Base-by-base conservation (phyloP, 2,888 invertebrate species). In the Scaptodrosophila latifasciaeformis region DNA sequence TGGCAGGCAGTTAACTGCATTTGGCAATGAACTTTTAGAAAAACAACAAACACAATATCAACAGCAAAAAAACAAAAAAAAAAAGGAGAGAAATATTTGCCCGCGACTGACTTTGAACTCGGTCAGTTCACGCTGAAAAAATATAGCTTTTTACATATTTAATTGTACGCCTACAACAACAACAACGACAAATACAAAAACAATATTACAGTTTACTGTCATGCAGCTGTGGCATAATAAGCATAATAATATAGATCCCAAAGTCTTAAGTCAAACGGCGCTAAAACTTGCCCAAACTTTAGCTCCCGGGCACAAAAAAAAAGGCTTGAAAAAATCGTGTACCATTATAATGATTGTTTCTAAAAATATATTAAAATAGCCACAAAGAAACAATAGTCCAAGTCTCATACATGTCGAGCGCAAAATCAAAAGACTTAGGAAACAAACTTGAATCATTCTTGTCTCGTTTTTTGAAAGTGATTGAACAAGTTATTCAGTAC, bases 1-100 rank as follows among this genome's bases (percentile, higher is more conserved):
- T 17, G 37, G 15, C 15, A 15, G 24, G 3, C 24, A 24, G 24
- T 24, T 7, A 7, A 65, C 54, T 67, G 59, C 74, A 74, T 76
- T 75, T 76, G 75, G 75, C 75, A 76, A 78, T 76, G 75, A 76
- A 76, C 75, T 76, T 76, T 76, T 72, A 60, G 70, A 62, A 62
- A 70, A 70, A 59, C 67, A 57, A 62, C 52, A 35, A 55, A 61
- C 52, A 54, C 31, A 21, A 42, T 31, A 35, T 52, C 46, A 67
- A 65, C 61, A 62, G 51, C 50, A 62, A 65, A 57, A 55, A 48
- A 55, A 56, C 50, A 54, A 54, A 59, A 53, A 60, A 59, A 60
- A 49, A n/a, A 49, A 37, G 13, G 15, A 27, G 24, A 24, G 9
- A 47, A 58, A 46, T 49, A 2, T 19, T 40, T 21, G 39, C 37